phyloP scores from a whole-genome alignment of 2,113 vertebrate species.

The Anguilla japonica region DNA sequence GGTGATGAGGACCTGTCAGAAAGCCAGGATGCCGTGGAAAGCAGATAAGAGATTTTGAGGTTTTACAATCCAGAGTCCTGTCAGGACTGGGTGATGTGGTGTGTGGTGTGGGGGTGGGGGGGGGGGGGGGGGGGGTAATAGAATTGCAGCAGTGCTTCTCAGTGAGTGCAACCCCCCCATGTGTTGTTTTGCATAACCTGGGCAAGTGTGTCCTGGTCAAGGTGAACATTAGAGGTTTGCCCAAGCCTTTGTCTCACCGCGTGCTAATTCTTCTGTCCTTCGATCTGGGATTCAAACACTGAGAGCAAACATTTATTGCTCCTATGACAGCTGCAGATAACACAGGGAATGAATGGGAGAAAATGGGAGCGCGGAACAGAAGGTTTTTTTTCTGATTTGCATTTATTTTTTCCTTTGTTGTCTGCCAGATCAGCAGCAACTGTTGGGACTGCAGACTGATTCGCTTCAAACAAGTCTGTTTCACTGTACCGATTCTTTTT shows the following conservation, averaged over 20 bases:
- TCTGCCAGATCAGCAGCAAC: background rate
- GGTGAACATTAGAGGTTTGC: background rate
- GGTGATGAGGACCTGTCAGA: conserved; percentile 20
- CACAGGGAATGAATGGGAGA: background rate
- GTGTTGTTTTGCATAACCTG: background rate
- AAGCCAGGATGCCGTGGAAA: conserved; percentile 25
- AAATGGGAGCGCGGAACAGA: background rate
- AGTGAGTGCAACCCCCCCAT: background rate
- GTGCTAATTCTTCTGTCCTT: background rate
- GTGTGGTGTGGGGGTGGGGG: background rate
- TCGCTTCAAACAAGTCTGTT: background rate
- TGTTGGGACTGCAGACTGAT: background rate
- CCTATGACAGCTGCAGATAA: background rate
- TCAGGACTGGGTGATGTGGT: background rate
- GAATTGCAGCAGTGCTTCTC: conserved; percentile 6
- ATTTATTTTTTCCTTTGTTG: background rate
- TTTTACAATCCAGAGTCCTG: background rate
- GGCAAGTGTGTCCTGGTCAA: background rate
- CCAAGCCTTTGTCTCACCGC: background rate
- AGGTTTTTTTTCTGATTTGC: background rate
- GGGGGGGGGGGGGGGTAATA: background rate
- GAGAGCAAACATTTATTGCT: background rate
- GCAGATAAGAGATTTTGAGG: conserved; percentile 1
- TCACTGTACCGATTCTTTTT: conserved; percentile 5
- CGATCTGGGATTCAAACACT: background rate